Evolutionary conservation across 2,888 invertebrate species (phyloP).

Genomic region (Hirtodrosophila cameraria): DNA sequence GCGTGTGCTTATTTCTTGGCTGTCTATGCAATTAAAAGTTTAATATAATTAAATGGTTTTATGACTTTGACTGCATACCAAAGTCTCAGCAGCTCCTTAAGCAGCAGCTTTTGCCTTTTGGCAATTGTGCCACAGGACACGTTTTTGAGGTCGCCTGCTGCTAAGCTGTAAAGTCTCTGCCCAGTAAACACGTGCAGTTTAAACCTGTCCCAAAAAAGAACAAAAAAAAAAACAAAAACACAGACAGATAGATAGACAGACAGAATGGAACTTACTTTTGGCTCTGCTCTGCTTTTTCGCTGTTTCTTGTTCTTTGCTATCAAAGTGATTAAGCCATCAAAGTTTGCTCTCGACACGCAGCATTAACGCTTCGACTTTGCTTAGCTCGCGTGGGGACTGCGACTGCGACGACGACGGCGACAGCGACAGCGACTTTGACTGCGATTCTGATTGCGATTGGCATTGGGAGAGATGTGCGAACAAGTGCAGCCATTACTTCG

Average conservation of each 20-base stretch:
- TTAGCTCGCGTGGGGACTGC: conserved; percentile 7
- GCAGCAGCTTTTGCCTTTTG: conserved; percentile 31
- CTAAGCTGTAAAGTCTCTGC: conserved; percentile 38
- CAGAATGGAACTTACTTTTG: conserved; percentile 45
- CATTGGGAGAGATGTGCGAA: background rate
- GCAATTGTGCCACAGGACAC: conserved; percentile 49
- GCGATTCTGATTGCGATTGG: background rate
- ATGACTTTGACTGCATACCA: conserved; percentile 69
- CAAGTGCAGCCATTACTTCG: conserved; percentile 44
- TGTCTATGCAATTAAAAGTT: conserved; percentile 82
- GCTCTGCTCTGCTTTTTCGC: conserved; percentile 20
- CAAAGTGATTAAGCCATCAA: conserved; percentile 77
- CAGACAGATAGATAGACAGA: conserved; percentile 29
- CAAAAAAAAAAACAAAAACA: no score
- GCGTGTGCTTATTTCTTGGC: conserved; percentile 53
- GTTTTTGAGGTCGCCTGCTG: conserved; percentile 42
- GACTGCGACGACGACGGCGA: no score
- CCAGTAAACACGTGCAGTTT: conserved; percentile 67
- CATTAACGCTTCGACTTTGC: conserved; percentile 66
- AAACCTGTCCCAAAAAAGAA: conserved; percentile 42
- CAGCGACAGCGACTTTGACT: conserved; percentile 7
- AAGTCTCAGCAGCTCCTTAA: conserved; percentile 44
- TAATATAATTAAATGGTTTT: conserved; percentile 83
- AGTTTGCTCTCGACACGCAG: conserved; percentile 76
- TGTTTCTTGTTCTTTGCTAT: conserved; percentile 21